These are phyloP conservation scores for Rotaria macrura DNA, from an alignment of 2,888 invertebrate genomes.

Conservation along the genomic window DNA sequence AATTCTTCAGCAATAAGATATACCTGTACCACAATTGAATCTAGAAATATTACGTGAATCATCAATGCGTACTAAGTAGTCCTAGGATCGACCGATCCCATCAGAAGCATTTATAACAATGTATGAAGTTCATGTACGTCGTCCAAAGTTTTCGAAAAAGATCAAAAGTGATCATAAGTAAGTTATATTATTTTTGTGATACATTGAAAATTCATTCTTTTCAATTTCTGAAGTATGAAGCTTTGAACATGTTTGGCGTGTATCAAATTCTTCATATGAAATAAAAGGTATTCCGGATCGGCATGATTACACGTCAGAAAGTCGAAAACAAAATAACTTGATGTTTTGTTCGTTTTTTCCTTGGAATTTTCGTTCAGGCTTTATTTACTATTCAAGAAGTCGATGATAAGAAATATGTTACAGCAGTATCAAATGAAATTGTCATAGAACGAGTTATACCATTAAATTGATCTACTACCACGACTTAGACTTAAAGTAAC, in stretches of 20 bases:
- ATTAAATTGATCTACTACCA: neutral
- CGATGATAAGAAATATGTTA: neutral
- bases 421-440: neutral
- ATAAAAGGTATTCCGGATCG: neutral
- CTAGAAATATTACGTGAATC: neutral
- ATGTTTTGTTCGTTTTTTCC: neutral
- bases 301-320: neutral
- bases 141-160: neutral
- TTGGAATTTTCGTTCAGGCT: neutral
- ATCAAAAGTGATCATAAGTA: neutral
- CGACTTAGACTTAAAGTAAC: neutral
- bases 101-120: neutral
- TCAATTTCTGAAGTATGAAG: neutral
- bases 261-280: neutral
- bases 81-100: neutral
- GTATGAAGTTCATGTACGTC: neutral
- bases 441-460: neutral
- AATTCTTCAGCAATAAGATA: neutral
- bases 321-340: neutral
- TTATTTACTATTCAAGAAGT: neutral
- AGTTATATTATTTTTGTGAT: neutral
- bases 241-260: neutral
- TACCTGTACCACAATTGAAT: neutral
- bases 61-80: neutral
- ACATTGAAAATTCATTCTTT: neutral